Evolutionary conservation across 2,888 invertebrate genomes (phyloP).

Genomic region (Troilus luridus): DNA sequence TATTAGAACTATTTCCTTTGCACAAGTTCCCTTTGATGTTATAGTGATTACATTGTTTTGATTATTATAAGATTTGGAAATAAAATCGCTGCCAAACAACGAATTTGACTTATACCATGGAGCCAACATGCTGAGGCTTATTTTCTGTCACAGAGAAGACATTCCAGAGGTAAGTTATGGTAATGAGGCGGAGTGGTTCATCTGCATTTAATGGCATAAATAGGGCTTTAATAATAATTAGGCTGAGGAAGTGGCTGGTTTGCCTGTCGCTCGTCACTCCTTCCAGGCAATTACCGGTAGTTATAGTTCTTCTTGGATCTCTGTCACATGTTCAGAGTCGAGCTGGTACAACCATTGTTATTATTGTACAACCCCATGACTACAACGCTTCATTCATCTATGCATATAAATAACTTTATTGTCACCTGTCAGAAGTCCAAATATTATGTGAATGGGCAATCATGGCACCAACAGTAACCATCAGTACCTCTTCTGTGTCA

Average conservation of each 20-base stretch:
- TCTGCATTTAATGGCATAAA: constrained; percentile 50
- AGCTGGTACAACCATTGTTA: neutral
- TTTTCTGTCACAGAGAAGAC: neutral
- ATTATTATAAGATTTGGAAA: neutral
- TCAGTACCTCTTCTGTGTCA: no score
- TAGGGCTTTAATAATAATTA: constrained; percentile 53
- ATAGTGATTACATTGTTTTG: neutral
- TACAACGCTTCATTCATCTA: no score
- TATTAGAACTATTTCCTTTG: no score
- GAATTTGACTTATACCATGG: neutral
- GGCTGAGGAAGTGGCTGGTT: neutral
- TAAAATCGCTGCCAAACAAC: neutral
- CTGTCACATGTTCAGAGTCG: neutral
- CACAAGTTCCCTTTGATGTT: no score
- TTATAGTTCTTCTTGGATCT: neutral
- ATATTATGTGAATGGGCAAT: no score
- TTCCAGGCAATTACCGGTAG: neutral
- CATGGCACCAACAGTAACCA: no score
- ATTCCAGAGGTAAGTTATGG: constrained; percentile 17
- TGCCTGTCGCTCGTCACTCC: constrained; percentile 3
- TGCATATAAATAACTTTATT: no score
- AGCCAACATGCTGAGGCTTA: neutral
- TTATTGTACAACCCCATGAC: no score
- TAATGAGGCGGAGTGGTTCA: neutral
- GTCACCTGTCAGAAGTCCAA: no score